These are phyloP conservation scores for Drosophila sechellia DNA, from an alignment of 1,140 invertebrate species.

Conservation along the genomic window DNA sequence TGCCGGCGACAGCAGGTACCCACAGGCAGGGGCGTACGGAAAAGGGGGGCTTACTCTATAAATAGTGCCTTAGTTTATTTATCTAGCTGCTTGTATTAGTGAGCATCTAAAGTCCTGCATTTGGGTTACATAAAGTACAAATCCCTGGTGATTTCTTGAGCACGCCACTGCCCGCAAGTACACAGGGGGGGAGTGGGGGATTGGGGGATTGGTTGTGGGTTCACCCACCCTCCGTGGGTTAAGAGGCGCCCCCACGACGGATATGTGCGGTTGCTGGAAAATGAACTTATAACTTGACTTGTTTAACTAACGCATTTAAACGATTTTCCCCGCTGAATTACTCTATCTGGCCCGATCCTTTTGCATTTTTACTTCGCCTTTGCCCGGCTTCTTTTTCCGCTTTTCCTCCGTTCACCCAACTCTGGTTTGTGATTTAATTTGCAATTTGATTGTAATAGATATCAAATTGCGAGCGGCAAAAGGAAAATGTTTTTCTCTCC, in stretches of 20 bases:
- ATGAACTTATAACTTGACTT: conserved; percentile 82
- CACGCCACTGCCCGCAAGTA: not conserved
- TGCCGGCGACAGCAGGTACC: conserved; percentile 51
- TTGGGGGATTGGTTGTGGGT: not conserved
- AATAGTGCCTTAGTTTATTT: not conserved
- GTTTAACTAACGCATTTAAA: conserved; percentile 82
- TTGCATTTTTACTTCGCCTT: conserved; percentile 23
- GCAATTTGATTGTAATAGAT: conserved; percentile 81
- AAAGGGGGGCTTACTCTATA: not conserved
- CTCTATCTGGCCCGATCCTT: not conserved
- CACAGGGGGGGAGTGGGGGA: not conserved
- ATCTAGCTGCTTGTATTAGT: not conserved
- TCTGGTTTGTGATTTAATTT: conserved; percentile 74
- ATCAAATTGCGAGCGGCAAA: conserved; percentile 63
- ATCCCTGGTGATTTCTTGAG: too few relatives aligned
- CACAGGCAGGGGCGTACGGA: conserved; percentile 1
- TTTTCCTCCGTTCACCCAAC: conserved; percentile 15
- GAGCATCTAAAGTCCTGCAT: too few relatives aligned
- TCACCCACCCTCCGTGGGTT: not conserved
- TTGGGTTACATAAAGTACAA: too few relatives aligned
- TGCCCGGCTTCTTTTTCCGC: not conserved
- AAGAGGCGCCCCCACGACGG: conserved; percentile 25
- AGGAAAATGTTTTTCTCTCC: conserved; percentile 11
- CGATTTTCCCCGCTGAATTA: conserved; percentile 56
- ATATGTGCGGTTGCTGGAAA: conserved; percentile 80